Conservation (phyloP, 2,797 vertebrate species). For the Rhinoraja longicauda region DNA sequence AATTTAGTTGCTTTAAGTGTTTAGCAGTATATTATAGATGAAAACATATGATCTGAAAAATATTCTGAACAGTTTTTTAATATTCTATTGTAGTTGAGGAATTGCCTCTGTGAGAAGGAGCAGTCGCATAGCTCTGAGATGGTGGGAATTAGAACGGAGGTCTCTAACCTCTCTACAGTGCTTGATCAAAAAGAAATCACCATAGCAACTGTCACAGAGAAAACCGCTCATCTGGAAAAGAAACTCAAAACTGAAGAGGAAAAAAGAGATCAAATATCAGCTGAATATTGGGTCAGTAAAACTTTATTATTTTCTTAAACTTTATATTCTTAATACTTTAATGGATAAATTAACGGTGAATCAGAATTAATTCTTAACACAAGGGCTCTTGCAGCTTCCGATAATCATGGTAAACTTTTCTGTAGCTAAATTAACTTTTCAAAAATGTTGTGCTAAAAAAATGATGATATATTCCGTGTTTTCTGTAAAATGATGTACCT, state of each 20-base stretch:
- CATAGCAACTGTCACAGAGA: conserved; percentile 64
- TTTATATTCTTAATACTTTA: neutral
- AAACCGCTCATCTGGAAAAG: conserved; percentile 60
- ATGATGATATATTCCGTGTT: neutral
- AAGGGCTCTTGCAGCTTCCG: neutral
- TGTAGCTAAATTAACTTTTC: neutral
- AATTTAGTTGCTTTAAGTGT: neutral
- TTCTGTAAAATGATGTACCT: neutral
- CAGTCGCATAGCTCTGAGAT: conserved; percentile 50
- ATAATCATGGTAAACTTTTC: neutral
- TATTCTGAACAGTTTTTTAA: conserved; percentile 2
- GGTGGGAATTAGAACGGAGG: conserved; percentile 58
- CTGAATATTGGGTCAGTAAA: conserved; percentile 60
- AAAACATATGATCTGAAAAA: neutral
- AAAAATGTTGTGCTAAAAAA: neutral
- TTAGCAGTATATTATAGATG: neutral
- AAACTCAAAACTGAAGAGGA: conserved; percentile 62
- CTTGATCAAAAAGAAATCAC: conserved; percentile 65
- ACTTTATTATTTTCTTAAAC: too few species aligned
- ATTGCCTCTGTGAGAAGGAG: conserved; percentile 49
- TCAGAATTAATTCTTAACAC: neutral
- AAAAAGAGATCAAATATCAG: conserved; percentile 59
- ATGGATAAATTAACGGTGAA: neutral
- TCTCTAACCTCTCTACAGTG: conserved; percentile 59
- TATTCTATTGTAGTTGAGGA: conserved; percentile 55